phyloP scores from a whole-genome alignment of 2,797 vertebrate species.

The Silurus lanzhouensis region DNA sequence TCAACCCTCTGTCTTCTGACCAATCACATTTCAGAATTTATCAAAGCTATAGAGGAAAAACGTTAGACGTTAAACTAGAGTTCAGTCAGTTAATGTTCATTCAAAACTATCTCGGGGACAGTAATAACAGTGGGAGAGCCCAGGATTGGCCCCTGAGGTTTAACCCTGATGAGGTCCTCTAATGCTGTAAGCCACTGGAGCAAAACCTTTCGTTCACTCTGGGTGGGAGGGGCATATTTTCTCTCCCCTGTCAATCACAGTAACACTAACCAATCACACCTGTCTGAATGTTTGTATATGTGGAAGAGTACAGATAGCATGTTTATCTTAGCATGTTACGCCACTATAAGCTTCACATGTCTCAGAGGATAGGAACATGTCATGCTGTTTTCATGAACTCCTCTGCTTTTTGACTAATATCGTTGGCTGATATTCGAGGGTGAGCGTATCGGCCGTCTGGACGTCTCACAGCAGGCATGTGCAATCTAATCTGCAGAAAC shows the following conservation, averaged over 20 bases:
- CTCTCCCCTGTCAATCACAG: not conserved
- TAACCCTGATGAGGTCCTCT: not conserved
- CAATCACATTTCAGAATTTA: not conserved
- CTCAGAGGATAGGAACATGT: not conserved
- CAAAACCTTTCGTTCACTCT: not conserved
- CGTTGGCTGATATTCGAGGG: not conserved
- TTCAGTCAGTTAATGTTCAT: no score
- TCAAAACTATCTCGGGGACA: no score
- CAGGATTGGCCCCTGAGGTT: not conserved
- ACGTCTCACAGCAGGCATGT: not conserved
- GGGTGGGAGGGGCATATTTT: not conserved
- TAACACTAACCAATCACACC: not conserved
- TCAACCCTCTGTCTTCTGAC: not conserved
- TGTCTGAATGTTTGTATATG: not conserved
- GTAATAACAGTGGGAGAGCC: not conserved
- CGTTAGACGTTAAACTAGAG: not conserved
- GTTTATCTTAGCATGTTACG: no score
- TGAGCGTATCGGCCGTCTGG: no score
- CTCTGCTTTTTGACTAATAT: not conserved
- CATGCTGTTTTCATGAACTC: no score
- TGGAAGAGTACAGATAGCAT: not conserved
- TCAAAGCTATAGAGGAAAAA: not conserved
- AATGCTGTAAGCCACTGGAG: not conserved
- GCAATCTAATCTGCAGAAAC: not conserved
- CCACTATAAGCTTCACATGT: not conserved